These are phyloP conservation scores for Nipponacmea schrenckii DNA, from an alignment of 2,888 invertebrate species.

Conservation along the genomic window DNA sequence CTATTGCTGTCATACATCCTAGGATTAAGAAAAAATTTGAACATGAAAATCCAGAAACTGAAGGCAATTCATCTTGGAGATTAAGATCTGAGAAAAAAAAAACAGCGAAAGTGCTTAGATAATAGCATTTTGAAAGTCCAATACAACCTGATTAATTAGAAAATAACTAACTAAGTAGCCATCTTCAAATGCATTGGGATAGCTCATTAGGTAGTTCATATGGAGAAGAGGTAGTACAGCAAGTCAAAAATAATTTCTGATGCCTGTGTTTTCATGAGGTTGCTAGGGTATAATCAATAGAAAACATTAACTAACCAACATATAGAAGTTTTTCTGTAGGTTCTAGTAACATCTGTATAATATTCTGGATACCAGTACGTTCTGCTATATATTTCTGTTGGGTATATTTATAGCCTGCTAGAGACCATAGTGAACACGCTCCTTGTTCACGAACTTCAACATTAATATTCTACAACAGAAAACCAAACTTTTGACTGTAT, in stretches of 20 bases:
- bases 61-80: not conserved
- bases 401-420: constrained; percentile 64
- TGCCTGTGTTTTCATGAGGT: too few species aligned
- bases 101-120: too few species aligned
- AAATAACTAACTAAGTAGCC: too few species aligned
- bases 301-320: constrained; percentile 57
- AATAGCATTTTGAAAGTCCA: too few species aligned
- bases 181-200: too few species aligned
- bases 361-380: constrained; percentile 61
- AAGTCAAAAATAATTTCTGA: too few species aligned
- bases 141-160: too few species aligned
- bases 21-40: constrained; percentile 10
- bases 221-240: too few species aligned
- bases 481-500: too few species aligned
- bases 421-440: constrained; percentile 66
- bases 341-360: constrained; percentile 66
- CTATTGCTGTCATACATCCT: constrained; percentile 67
- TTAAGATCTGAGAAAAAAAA: not conserved
- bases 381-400: constrained; percentile 67
- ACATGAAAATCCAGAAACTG: not conserved
- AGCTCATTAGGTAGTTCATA: too few species aligned
- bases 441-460: constrained; percentile 66
- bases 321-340: constrained; percentile 67
- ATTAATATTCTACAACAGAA: constrained; percentile 51
- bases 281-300: too few species aligned